These are phyloP conservation scores for Ibidorhyncha struthersii DNA, from an alignment of 2,113 vertebrate species.

Conservation along the genomic window DNA sequence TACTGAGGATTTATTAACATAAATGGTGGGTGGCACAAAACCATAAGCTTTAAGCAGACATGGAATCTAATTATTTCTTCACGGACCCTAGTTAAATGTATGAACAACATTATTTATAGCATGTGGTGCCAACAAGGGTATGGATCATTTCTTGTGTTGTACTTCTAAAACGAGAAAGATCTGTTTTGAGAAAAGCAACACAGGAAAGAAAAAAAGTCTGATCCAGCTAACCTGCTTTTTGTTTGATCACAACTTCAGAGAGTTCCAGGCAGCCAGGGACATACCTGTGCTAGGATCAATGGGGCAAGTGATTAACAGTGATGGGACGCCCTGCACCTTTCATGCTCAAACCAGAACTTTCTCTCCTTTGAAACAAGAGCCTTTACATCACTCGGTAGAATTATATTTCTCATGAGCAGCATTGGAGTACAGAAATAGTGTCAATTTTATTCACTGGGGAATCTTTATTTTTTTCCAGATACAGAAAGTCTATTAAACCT, in stretches of 20 bases:
- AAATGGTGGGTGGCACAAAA: neutral
- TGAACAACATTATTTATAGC: neutral
- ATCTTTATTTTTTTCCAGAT: neutral
- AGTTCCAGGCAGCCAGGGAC: neutral
- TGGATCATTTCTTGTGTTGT: neutral
- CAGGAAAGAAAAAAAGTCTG: neutral
- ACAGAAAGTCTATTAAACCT: conserved; percentile 9
- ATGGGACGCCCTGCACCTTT: neutral
- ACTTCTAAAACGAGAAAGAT: neutral
- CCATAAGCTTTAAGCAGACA: neutral
- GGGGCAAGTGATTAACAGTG: conserved; percentile 21
- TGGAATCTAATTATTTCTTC: neutral
- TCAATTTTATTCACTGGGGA: neutral
- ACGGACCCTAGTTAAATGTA: neutral
- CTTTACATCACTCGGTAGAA: neutral
- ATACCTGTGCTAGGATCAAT: conserved; percentile 14
- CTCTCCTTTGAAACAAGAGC: conserved; percentile 33
- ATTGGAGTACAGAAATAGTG: neutral
- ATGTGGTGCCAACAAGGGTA: neutral
- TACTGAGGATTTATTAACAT: neutral
- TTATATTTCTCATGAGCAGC: neutral
- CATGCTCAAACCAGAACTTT: neutral
- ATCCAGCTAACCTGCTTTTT: neutral
- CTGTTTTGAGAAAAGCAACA: neutral
- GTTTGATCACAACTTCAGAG: conserved; percentile 16